These are phyloP conservation scores for Sebastes schlegelii DNA, from an alignment of 2,113 vertebrate genomes.

Conservation along the genomic window DNA sequence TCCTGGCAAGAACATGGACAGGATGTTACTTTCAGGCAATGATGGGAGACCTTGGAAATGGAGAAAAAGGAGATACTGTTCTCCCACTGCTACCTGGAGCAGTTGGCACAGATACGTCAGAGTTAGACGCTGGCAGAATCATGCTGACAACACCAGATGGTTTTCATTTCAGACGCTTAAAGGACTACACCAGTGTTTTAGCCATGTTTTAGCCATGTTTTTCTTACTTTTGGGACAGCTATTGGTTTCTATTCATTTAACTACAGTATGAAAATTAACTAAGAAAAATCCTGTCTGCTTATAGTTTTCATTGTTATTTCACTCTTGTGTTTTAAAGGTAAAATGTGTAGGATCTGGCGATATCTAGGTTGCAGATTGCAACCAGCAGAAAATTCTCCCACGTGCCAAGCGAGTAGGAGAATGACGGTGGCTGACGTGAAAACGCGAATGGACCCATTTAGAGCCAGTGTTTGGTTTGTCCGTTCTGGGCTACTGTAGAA, in stretches of 20 bases:
- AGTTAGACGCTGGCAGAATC: constrained; percentile 13
- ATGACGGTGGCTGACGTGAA: too few species aligned
- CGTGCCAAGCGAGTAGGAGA: too few species aligned
- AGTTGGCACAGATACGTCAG: background rate
- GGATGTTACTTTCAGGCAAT: constrained; percentile 27
- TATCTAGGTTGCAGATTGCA: too few species aligned
- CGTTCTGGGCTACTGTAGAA: too few species aligned
- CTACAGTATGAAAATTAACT: background rate
- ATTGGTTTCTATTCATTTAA: background rate
- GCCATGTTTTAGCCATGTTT: background rate
- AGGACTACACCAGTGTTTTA: background rate
- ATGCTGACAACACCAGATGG: constrained; percentile 24
- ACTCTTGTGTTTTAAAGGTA: background rate
- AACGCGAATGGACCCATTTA: too few species aligned
- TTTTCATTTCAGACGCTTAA: constrained; percentile 24
- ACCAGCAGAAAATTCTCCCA: too few species aligned
- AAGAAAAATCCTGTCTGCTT: background rate
- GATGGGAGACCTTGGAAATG: constrained; percentile 7
- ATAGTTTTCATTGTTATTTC: background rate
- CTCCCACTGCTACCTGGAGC: background rate
- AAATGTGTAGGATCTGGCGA: too few species aligned
- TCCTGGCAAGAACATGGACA: constrained; percentile 3
- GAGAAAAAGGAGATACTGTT: background rate
- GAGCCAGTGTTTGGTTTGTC: too few species aligned
- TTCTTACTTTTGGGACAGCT: background rate